Evolutionary conservation across 2,113 vertebrate genomes (phyloP), one percentile per base, ranked within the genome.

Genomic region (Proteles cristata): DNA sequence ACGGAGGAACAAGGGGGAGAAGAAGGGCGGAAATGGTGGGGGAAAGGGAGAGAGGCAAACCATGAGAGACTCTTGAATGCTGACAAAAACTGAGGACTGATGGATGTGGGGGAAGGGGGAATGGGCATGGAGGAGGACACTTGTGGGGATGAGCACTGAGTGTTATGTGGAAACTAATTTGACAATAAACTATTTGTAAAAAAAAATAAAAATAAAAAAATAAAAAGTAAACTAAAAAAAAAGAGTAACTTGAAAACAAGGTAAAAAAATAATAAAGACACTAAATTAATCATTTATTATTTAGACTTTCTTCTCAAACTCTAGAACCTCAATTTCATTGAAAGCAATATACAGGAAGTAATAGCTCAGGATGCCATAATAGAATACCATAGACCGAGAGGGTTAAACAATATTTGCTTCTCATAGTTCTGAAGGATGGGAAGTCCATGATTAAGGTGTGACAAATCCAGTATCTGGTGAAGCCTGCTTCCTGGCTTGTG

Each of bases 161-260:
- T n/a, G n/a, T n/a, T n/a, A n/a, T n/a, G n/a, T n/a, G n/a, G n/a
- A n/a, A n/a, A n/a, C n/a, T n/a, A n/a, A n/a, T n/a, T n/a, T n/a
- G n/a, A n/a, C n/a, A n/a, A n/a, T n/a, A n/a, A n/a, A n/a, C n/a
- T n/a, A n/a, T n/a, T n/a, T n/a, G n/a, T n/a, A n/a, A n/a, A n/a
- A n/a, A n/a, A n/a, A n/a, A n/a, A n/a, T n/a, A n/a, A n/a, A n/a
- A n/a, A n/a, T n/a, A n/a, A n/a, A n/a, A n/a, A n/a, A n/a, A n/a
- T n/a, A n/a, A n/a, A n/a, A n/a, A n/a, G n/a, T n/a, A n/a, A n/a
- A n/a, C n/a, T n/a, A n/a, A n/a, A n/a, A n/a, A n/a, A n/a, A n/a
- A 50, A 66, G 11, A 66, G 6, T 73, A 71, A 82, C 26, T 25
- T 83, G 11, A 79, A 95, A 88, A 21, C 50, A 68, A 91, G 84